Percentiles rank a stretch among this genome's conserved stretches.
These are phyloP conservation scores for Enteromius fasciolatus DNA, from an alignment of 2,797 vertebrate genomes.

Conservation along the genomic window DNA sequence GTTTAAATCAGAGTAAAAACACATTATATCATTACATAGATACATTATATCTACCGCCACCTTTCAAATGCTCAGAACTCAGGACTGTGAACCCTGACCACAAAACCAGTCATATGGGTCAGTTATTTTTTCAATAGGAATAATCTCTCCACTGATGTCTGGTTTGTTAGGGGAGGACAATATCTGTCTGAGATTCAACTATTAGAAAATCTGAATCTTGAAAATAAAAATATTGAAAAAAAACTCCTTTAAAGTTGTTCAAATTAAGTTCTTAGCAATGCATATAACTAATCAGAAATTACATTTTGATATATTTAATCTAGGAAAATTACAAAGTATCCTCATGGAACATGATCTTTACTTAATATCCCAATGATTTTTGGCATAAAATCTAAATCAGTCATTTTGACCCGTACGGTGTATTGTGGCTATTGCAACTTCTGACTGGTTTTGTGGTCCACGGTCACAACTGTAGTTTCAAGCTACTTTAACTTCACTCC, in stretches of 20 bases:
- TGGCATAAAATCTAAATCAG: not conserved
- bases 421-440: not conserved
- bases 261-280: not conserved
- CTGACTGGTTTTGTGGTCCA: not conserved
- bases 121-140: too few species aligned
- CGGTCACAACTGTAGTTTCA: not conserved
- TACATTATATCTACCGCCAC: too few species aligned
- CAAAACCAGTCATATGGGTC: too few species aligned
- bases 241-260: not conserved
- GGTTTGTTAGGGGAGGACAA: not conserved
- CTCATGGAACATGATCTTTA: not conserved
- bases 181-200: not conserved
- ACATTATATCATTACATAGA: too few species aligned
- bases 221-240: too few species aligned
- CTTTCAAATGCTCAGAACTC: too few species aligned
- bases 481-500: not conserved
- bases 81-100: too few species aligned
- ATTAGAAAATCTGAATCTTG: not conserved
- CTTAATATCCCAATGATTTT: not conserved
- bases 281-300: not conserved
- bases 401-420: not conserved
- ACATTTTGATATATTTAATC: not conserved
- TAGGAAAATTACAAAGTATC: not conserved
- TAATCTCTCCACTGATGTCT: not conserved
- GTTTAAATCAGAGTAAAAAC: too few species aligned